A percentile compares a stretch with the other conserved stretches of the same genome.
phyloP scores from a whole-genome alignment of 1,140 invertebrate species.

The Thereuonema tuberculata region DNA sequence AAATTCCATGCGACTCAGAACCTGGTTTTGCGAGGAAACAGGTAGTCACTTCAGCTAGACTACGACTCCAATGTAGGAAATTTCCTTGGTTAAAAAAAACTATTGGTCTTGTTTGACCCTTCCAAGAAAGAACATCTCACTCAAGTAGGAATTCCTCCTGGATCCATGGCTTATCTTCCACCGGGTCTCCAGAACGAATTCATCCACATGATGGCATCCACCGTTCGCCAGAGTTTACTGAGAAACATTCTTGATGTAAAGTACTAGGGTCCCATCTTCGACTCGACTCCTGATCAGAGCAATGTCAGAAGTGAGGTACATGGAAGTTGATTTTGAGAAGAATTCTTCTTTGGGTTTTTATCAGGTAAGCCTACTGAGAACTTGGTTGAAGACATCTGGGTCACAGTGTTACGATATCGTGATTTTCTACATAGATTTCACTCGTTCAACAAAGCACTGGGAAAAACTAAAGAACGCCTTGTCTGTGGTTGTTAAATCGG shows the following conservation, averaged over 20 bases:
- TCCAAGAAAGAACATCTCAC: not conserved
- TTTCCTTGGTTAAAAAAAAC: not conserved
- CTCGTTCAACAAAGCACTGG: not conserved
- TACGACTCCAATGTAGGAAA: not conserved
- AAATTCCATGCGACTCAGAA: conserved; percentile 6
- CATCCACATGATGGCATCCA: conserved; percentile 5
- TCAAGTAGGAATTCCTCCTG: conserved; percentile 5
- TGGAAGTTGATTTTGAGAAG: conserved; percentile 8
- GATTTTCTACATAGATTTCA: conserved; percentile 7
- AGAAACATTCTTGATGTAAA: not conserved
- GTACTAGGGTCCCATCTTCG: conserved; percentile 8
- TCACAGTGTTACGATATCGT: too few species aligned
- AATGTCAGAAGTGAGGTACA: not conserved
- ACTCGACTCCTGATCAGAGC: conserved; percentile 1
- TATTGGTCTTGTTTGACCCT: conserved; percentile 6
- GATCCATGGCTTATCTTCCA: conserved; percentile 8
- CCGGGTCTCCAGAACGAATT: conserved; percentile 7
- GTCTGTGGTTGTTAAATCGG: not conserved
- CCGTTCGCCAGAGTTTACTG: not conserved
- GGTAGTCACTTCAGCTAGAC: not conserved
- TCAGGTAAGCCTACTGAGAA: too few species aligned
- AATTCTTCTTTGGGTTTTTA: too few species aligned
- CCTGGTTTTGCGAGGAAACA: not conserved
- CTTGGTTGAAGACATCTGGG: too few species aligned
- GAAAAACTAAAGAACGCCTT: not conserved